Conservation (phyloP, 2,888 invertebrate genomes). For the Megastigmus dorsalis region DNA sequence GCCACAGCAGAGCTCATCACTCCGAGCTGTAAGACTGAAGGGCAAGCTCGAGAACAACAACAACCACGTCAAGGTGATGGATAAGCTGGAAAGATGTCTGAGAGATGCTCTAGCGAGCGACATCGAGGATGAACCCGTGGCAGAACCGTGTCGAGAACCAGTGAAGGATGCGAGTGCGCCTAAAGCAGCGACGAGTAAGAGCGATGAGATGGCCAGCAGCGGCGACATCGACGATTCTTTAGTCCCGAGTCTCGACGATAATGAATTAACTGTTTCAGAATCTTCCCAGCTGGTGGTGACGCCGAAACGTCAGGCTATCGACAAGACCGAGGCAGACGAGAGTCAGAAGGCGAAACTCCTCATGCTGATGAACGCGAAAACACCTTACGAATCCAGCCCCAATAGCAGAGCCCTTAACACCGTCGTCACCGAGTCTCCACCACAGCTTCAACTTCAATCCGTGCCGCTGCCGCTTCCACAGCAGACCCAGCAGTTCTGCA, state of each 20-base stretch:
- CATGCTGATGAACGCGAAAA: conserved; percentile 42
- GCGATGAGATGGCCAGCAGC: background rate
- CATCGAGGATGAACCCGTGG: background rate
- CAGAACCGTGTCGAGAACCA: background rate
- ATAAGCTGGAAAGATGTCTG: conserved; percentile 10
- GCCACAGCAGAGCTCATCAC: background rate
- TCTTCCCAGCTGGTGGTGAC: conserved; percentile 11
- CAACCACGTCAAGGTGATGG: conserved; percentile 16
- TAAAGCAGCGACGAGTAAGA: conserved; percentile 5
- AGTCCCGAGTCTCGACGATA: background rate
- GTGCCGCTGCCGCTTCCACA: background rate
- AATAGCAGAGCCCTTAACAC: background rate
- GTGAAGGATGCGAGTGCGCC: background rate
- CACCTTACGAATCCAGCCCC: background rate
- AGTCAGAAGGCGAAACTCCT: conserved; percentile 35
- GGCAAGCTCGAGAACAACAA: conserved; percentile 43
- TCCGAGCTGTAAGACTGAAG: no score
- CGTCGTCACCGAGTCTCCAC: background rate
- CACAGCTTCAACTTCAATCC: background rate
- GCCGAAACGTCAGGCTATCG: conserved; percentile 1
- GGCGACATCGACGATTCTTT: background rate
- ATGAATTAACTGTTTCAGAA: conserved; percentile 20
- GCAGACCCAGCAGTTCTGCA: conserved; percentile 50
- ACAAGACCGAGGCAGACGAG: conserved; percentile 14
- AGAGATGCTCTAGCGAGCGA: background rate